Percentiles rank a stretch among this genome's conserved stretches.
These are phyloP conservation scores for Drosophila neonasuta DNA, from an alignment of 2,888 invertebrate genomes.

Conservation along the genomic window DNA sequence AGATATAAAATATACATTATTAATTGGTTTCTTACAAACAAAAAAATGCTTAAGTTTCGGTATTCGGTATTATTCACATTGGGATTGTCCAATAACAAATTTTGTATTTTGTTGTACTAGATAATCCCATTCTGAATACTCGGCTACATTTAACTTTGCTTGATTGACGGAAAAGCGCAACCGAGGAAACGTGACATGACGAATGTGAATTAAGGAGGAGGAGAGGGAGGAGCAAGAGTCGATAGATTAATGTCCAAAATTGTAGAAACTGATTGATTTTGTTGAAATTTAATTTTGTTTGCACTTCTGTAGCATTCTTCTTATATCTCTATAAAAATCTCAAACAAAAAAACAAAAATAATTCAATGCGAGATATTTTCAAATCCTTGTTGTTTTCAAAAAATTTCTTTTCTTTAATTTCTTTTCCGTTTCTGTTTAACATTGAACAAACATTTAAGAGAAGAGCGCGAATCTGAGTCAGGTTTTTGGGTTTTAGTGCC, in stretches of 20 bases:
- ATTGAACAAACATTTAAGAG: conserved; percentile 16
- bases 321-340: conserved; percentile 19
- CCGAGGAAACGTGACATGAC: conserved; percentile 17
- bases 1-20: not conserved
- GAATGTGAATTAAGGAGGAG: conserved; percentile 48
- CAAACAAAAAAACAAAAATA: conserved; percentile 4
- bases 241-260: conserved; percentile 26
- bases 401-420: conserved; percentile 15
- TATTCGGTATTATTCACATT: conserved; percentile 29
- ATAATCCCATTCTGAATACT: conserved; percentile 23
- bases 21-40: conserved; percentile 14
- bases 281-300: conserved; percentile 70
- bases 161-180: conserved; percentile 42
- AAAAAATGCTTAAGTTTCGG: not conserved
- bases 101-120: not conserved
- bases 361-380: conserved; percentile 6
- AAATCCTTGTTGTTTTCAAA: conserved; percentile 29
- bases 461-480: conserved; percentile 47
- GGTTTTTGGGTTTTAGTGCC: conserved; percentile 74
- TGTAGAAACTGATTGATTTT: conserved; percentile 68
- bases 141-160: conserved; percentile 41
- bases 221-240: not conserved
- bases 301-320: conserved; percentile 42
- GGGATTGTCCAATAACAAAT: conserved; percentile 18
- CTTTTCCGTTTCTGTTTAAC: conserved; percentile 13